A percentile compares a stretch with the other conserved stretches of the same genome.
Conservation (phyloP, 2,888 invertebrate genomes). For the Protophormia terraenovae region DNA sequence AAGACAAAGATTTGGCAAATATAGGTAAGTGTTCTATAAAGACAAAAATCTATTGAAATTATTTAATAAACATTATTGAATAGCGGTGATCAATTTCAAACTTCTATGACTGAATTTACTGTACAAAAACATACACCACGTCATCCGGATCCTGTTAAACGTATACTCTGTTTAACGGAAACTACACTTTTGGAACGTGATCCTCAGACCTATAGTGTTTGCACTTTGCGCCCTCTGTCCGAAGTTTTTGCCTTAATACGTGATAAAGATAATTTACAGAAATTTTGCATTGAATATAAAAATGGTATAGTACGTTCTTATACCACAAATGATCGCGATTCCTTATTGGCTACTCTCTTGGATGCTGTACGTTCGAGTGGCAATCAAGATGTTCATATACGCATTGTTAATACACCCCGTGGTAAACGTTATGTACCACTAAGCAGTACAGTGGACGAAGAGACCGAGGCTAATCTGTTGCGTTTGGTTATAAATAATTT, state of each 20-base stretch:
- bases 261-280: slow-evolving; percentile 94
- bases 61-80: slow-evolving; percentile 37
- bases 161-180: slow-evolving; percentile 96
- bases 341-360: slow-evolving; percentile 95
- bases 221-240: slow-evolving; percentile 90
- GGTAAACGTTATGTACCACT: slow-evolving; percentile 95
- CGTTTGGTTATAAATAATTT: slow-evolving; percentile 84
- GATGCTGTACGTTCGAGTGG: slow-evolving; percentile 99
- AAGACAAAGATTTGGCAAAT: slow-evolving; percentile 94
- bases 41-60: neutral
- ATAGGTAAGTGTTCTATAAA: slow-evolving; percentile 84
- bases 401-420: slow-evolving; percentile 91
- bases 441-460: slow-evolving; percentile 95
- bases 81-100: slow-evolving; percentile 97
- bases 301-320: slow-evolving; percentile 94
- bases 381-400: slow-evolving; percentile 97
- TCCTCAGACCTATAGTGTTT: slow-evolving; percentile 96
- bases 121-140: slow-evolving; percentile 95
- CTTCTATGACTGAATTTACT: slow-evolving; percentile 97
- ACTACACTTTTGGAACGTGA: slow-evolving; percentile 97
- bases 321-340: slow-evolving; percentile 96
- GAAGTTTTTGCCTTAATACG: slow-evolving; percentile 96
- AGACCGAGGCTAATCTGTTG: slow-evolving; percentile 93
- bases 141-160: slow-evolving; percentile 91
- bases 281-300: slow-evolving; percentile 96